Evolutionary conservation across 2,888 invertebrate species (phyloP), one percentile per base, ranked within the genome.

Genomic region (Tachina grossa): DNA sequence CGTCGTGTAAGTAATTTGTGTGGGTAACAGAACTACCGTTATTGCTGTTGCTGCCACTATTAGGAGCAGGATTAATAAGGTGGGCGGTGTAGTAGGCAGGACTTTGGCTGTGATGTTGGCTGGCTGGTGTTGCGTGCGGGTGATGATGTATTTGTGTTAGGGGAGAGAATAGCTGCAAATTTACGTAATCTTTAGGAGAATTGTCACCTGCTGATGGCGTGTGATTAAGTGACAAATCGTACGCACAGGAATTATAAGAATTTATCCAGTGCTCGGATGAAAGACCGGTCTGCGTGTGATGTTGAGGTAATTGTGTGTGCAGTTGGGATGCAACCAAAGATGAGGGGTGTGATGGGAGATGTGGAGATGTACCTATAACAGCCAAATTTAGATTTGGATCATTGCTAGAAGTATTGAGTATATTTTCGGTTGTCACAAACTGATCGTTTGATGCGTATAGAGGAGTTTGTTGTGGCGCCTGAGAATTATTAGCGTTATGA

Each of bases 311-410:
- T 69, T 79, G 77, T 0, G 72, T 11, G 71, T 79, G 57, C 31
- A 72, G 53, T 47, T 75, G 75, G 16, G 71, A 9, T 39, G 22
- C 47, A 16, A 14, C 41, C 55, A 68, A 39, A 19, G 72, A 43
- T 39, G 80, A 49, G 22, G 59, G 14, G 47, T 85, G 68, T 55
- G 86, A 79, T 80, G 82, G 41, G 53, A 63, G 9, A 78, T 77
- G 65, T 31, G 66, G 5, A 1, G 82, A 66, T 65, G 83, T 43
- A 1, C 83, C 87, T 41, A 81, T 85, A 19, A 87, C 88, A 39
- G 87, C 87, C 72, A 89, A 86, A 87, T 89, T 89, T 68, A 90
- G 84, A 86, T 90, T 90, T 43, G 89, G 88, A 87, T 90, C 90
- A 65, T 83, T 87, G 41, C 88, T 88, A 63, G 83, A 72, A 57